phyloP scores from a whole-genome alignment of 2,113 vertebrate species.

The Brachirus orientalis region DNA sequence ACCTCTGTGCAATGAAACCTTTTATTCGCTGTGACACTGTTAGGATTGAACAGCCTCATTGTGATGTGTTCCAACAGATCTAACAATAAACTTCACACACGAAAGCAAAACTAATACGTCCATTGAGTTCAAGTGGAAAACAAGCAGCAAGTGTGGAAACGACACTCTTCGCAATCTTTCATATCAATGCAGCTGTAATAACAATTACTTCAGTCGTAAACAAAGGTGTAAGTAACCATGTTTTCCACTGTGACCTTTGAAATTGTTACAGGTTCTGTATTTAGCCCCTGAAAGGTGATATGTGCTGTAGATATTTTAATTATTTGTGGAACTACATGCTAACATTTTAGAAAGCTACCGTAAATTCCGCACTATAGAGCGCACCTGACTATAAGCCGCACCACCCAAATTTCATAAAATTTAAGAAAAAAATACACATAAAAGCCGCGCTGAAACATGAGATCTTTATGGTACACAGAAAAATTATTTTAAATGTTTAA shows the following conservation, averaged over 20 bases:
- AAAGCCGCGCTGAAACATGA: too few species aligned
- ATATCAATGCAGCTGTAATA: fast-evolving
- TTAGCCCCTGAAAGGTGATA: background rate
- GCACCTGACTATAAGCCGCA: too few species aligned
- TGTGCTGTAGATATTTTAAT: background rate
- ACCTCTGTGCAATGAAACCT: background rate
- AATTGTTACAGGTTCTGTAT: too few species aligned
- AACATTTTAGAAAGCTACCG: background rate
- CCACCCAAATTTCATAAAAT: too few species aligned
- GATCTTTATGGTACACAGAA: too few species aligned
- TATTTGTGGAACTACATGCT: background rate
- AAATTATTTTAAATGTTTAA: too few species aligned
- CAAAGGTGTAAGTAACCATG: too few species aligned
- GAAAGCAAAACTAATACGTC: fast-evolving
- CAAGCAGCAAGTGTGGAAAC: background rate
- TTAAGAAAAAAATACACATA: too few species aligned
- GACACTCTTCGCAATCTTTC: fast-evolving
- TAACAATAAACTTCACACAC: fast-evolving
- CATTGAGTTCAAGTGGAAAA: fast-evolving
- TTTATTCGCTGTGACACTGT: background rate
- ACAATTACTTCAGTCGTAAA: too few species aligned
- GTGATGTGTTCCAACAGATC: slow-evolving; percentile 42
- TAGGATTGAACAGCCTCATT: background rate
- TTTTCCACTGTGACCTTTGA: too few species aligned
- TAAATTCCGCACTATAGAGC: too few species aligned